Conservation (phyloP, 2,888 invertebrate species). For the Theretra japonica region DNA sequence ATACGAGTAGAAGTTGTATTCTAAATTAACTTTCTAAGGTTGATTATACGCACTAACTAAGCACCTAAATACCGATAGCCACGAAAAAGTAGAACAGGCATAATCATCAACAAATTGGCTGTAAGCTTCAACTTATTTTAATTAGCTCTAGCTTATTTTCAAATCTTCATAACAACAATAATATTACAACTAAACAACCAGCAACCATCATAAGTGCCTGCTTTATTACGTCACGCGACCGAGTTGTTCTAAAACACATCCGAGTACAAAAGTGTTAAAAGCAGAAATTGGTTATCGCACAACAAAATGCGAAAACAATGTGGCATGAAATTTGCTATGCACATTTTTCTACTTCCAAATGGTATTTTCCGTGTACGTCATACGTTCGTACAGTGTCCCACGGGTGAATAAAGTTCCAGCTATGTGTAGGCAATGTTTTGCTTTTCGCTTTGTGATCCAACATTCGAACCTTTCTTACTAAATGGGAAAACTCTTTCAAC, state of each 20-base stretch:
- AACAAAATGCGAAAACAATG: conserved; percentile 26
- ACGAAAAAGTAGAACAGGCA: no score
- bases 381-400: conserved; percentile 53
- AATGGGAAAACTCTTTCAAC: conserved; percentile 74
- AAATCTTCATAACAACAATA: no score
- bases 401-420: conserved; percentile 63
- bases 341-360: conserved; percentile 57
- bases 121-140: no score
- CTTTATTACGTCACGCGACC: background rate
- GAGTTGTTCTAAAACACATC: background rate
- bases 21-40: no score
- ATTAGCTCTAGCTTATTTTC: no score
- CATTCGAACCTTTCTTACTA: conserved; percentile 65
- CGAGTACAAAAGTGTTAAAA: conserved; percentile 8
- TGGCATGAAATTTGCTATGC: conserved; percentile 50
- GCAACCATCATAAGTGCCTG: background rate
- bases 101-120: no score
- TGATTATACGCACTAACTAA: no score
- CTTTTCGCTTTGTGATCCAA: conserved; percentile 69
- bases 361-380: conserved; percentile 63
- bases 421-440: conserved; percentile 70
- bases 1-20: no score
- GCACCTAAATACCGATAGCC: no score
- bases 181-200: no score
- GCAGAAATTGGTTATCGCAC: conserved; percentile 15